Conservation (phyloP, 2,797 vertebrate genomes). For the Babyrousa celebensis region DNA sequence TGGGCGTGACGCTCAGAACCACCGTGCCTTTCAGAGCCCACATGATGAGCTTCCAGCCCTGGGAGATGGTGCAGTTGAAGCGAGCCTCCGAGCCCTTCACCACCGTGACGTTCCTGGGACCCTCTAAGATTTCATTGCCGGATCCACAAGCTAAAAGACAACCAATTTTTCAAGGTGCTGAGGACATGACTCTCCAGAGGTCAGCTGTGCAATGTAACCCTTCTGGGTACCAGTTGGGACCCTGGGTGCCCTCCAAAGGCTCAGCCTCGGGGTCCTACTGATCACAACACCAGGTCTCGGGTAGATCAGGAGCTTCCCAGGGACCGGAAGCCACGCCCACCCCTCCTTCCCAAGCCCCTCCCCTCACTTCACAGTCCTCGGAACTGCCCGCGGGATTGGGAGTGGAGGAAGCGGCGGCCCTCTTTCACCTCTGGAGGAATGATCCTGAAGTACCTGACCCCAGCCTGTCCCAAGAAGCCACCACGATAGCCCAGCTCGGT, state of each 20-base stretch:
- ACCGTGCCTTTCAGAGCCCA: constrained; percentile 88
- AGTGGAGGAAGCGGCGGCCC: accelerated
- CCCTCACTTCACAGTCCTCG: not conserved
- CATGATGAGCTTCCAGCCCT: constrained; percentile 90
- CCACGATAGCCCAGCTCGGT: too few relatives aligned
- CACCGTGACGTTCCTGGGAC: constrained; percentile 89
- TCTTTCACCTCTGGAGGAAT: not conserved
- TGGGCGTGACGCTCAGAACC: constrained; percentile 84
- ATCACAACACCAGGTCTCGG: not conserved
- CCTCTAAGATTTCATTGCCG: constrained; percentile 85
- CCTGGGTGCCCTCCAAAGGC: accelerated
- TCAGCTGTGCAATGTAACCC: not conserved
- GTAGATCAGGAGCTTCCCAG: not conserved
- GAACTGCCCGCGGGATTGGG: not conserved
- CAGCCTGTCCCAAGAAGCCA: not conserved
- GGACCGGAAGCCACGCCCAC: not conserved
- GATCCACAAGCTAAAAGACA: constrained; percentile 86
- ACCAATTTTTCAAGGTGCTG: not conserved
- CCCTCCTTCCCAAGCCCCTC: too few relatives aligned
- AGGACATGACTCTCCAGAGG: not conserved
- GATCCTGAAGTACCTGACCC: not conserved
- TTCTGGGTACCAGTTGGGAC: not conserved
- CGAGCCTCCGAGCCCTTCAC: constrained; percentile 88
- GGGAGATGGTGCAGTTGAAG: constrained; percentile 91
- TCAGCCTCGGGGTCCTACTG: not conserved